phyloP scores from a whole-genome alignment of 2,113 vertebrate genomes.

The Cyphomyrus discorhynchus region DNA sequence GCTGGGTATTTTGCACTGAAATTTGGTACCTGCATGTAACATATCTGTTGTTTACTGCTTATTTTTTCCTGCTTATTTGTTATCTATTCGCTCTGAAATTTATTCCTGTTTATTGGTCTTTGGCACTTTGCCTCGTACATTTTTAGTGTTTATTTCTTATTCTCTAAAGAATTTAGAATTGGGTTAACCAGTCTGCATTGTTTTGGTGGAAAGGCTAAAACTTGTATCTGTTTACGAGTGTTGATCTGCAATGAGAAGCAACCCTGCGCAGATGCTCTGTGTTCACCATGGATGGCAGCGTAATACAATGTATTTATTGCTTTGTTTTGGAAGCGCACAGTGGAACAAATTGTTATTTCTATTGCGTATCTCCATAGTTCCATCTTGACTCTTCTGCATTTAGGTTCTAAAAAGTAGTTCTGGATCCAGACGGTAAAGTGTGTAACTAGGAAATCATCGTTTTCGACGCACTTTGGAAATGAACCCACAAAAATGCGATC shows the following conservation, averaged over 20 bases:
- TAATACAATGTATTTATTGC: not conserved
- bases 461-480: not conserved
- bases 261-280: not conserved
- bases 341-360: slow-evolving; percentile 11
- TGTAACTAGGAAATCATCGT: not conserved
- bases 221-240: not conserved
- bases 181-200: not conserved
- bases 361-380: not conserved
- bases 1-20: not conserved
- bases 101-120: not conserved
- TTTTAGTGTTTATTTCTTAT: not conserved
- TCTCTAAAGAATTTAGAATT: not conserved
- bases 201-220: not conserved
- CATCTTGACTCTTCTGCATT: not conserved
- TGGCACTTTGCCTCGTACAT: not conserved
- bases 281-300: not conserved
- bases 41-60: not conserved
- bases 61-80: not conserved
- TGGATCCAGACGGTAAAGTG: not conserved
- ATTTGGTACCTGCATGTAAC: not conserved
- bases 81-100: not conserved
- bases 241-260: not conserved
- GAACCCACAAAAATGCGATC: not conserved
- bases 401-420: not conserved
- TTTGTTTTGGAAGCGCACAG: not conserved